A percentile compares a stretch with the other conserved stretches of the same genome.
Conservation (phyloP, 2,797 vertebrate genomes). For the Mionectes olivaceus region DNA sequence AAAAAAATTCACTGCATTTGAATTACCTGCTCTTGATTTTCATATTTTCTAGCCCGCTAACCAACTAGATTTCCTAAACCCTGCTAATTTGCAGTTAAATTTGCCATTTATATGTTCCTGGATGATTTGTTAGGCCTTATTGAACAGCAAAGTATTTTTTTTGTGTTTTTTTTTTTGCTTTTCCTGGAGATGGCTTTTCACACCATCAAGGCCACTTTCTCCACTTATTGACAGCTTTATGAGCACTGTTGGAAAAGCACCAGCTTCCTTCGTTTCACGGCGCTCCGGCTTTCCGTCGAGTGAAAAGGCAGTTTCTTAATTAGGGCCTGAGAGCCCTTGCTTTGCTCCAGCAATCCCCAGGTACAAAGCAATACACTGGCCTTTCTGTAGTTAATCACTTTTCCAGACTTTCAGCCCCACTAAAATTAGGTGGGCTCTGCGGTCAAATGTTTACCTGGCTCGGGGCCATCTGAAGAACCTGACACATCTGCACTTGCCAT, state of each 20-base stretch:
- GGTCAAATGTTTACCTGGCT: conserved; percentile 79
- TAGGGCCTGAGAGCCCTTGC: conserved; percentile 85
- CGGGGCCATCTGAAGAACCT: conserved; percentile 63
- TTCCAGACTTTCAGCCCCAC: conserved; percentile 81
- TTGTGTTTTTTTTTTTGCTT: neutral
- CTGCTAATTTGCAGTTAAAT: conserved; percentile 79
- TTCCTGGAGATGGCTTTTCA: conserved; percentile 76
- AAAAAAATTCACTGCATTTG: neutral
- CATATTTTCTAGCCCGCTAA: conserved; percentile 33
- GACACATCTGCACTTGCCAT: conserved; percentile 75
- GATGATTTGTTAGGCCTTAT: conserved; percentile 77
- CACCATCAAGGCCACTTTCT: conserved; percentile 75
- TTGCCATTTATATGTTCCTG: conserved; percentile 73
- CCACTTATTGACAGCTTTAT: conserved; percentile 83
- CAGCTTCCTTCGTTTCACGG: conserved; percentile 72
- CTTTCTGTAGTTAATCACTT: conserved; percentile 85
- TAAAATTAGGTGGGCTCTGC: conserved; percentile 77
- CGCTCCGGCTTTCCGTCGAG: conserved; percentile 49
- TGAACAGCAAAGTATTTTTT: conserved; percentile 66
- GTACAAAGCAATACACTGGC: conserved; percentile 76
- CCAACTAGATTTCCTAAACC: conserved; percentile 72
- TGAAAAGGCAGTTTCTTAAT: conserved; percentile 83
- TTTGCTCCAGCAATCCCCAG: conserved; percentile 77
- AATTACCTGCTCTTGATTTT: conserved; percentile 46
- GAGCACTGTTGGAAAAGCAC: conserved; percentile 71